A percentile compares a stretch with the other conserved stretches of the same genome.
phyloP scores from a whole-genome alignment of 2,888 invertebrate species.

The Hololepta plana region DNA sequence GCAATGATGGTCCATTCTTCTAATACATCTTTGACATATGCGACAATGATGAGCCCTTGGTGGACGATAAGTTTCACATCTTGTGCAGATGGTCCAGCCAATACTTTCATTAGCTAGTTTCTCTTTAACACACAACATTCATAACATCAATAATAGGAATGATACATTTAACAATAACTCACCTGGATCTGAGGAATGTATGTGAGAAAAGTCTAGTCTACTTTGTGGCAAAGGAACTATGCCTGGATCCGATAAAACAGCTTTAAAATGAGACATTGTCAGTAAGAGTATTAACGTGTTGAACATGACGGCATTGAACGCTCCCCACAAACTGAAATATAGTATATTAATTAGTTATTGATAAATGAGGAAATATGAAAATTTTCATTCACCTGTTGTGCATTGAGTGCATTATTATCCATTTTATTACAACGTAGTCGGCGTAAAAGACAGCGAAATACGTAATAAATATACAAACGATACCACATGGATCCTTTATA shows the following conservation, averaged over 20 bases:
- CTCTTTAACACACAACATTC: neutral
- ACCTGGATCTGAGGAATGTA: slow-evolving; percentile 41
- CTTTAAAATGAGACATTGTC: slow-evolving; percentile 60
- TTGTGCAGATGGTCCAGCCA: slow-evolving; percentile 63
- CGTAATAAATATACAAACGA: slow-evolving; percentile 62
- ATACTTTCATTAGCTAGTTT: slow-evolving; percentile 32
- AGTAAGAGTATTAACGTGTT: slow-evolving; percentile 61
- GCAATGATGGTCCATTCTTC: slow-evolving; percentile 74
- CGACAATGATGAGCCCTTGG: slow-evolving; percentile 78
- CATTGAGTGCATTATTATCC: slow-evolving; percentile 69
- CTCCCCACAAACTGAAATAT: slow-evolving; percentile 57
- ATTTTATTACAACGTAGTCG: slow-evolving; percentile 70
- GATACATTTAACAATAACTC: slow-evolving; percentile 5
- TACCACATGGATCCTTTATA: slow-evolving; percentile 68
- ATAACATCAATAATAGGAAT: neutral
- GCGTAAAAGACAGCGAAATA: slow-evolving; percentile 69
- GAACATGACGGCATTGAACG: slow-evolving; percentile 60
- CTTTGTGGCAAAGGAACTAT: slow-evolving; percentile 59
- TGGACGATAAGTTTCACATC: slow-evolving; percentile 67
- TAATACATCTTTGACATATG: slow-evolving; percentile 67
- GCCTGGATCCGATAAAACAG: slow-evolving; percentile 80
- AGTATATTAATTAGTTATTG: slow-evolving; percentile 2
- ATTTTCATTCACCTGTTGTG: slow-evolving; percentile 43
- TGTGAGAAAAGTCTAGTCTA: slow-evolving; percentile 63
- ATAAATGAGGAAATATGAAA: neutral